Conservation (phyloP, 2,113 vertebrate genomes). For the Zosterops borbonicus region DNA sequence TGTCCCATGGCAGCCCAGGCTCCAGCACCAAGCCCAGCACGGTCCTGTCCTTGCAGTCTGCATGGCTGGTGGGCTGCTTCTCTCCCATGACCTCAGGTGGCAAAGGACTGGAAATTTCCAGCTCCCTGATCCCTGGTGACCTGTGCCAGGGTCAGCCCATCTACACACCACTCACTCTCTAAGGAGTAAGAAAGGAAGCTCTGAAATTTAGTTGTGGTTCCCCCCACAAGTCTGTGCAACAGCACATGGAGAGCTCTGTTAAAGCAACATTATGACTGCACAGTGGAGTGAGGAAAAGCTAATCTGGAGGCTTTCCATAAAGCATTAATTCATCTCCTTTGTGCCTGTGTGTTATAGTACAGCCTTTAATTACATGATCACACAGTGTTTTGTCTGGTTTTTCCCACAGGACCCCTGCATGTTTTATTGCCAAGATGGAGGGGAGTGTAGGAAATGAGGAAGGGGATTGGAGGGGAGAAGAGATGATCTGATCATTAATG, state of each 20-base stretch:
- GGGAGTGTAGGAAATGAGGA: conserved; percentile 29
- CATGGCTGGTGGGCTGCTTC: not conserved
- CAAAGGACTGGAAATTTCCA: not conserved
- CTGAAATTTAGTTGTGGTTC: not conserved
- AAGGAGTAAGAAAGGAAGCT: not conserved
- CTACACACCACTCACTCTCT: not conserved
- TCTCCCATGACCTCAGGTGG: not conserved
- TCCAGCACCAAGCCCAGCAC: not conserved
- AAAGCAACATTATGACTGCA: not conserved
- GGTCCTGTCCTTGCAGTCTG: not conserved
- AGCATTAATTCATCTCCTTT: conserved; percentile 4
- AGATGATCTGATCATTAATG: conserved; percentile 36
- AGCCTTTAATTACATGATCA: conserved; percentile 34
- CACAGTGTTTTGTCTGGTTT: not conserved
- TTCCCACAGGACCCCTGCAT: conserved; percentile 3
- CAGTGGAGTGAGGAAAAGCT: conserved; percentile 7
- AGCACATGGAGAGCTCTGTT: not conserved
- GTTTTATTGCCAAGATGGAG: conserved; percentile 12
- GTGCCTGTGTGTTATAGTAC: not conserved
- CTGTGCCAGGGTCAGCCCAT: not conserved
- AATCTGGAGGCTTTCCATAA: not conserved
- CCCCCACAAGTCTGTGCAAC: not conserved
- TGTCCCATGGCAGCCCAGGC: not conserved
- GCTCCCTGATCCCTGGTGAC: not conserved
- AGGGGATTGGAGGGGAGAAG: conserved; percentile 35